phyloP scores from a whole-genome alignment of 2,888 invertebrate genomes.

The Tachina grossa region DNA sequence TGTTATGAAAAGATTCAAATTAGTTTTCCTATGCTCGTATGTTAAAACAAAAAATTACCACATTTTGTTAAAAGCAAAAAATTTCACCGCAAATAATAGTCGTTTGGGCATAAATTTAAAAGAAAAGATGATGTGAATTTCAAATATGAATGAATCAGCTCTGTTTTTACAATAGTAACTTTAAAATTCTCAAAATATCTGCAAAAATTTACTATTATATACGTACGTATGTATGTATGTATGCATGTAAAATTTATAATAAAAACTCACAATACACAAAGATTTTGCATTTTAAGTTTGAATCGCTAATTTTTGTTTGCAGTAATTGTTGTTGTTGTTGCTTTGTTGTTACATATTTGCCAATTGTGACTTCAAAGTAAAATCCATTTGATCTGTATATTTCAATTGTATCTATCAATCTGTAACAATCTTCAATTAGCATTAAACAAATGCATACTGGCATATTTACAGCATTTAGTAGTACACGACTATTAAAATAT shows the following conservation, averaged over 20 bases:
- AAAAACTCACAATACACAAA: neutral
- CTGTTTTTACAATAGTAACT: neutral
- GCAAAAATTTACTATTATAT: too few relatives aligned
- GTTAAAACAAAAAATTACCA: too few relatives aligned
- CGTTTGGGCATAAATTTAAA: too few relatives aligned
- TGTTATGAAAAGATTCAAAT: too few relatives aligned
- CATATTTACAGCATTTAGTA: neutral
- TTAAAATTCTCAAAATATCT: neutral
- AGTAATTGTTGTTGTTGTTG: neutral
- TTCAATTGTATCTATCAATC: slow-evolving; percentile 33
- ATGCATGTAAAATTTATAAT: neutral
- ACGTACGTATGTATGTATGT: too few relatives aligned
- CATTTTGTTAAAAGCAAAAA: too few relatives aligned
- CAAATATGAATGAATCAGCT: slow-evolving; percentile 5
- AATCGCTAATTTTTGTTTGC: neutral
- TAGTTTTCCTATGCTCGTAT: too few relatives aligned
- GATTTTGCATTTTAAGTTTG: slow-evolving; percentile 9
- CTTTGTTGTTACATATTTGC: neutral
- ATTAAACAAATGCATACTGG: slow-evolving; percentile 22
- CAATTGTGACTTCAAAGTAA: neutral
- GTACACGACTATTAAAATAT: neutral
- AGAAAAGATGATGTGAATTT: neutral
- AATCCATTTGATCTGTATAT: slow-evolving; percentile 20
- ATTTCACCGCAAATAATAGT: too few relatives aligned
- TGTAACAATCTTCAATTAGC: slow-evolving; percentile 53